Base-by-base conservation (phyloP, 2,797 vertebrate genomes). In the Pygocentrus nattereri region DNA sequence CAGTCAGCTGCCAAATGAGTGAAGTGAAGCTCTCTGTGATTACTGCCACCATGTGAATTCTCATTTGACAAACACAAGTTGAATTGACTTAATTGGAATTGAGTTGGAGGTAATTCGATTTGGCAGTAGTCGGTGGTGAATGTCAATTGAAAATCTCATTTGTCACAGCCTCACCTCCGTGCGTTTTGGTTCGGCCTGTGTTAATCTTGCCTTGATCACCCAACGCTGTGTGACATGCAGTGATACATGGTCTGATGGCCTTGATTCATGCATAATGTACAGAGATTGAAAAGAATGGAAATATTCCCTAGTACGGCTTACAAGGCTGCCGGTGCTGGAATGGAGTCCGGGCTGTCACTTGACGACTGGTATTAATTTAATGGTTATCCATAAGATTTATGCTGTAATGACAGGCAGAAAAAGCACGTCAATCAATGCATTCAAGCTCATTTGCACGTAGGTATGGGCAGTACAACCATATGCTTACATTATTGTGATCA, bases 51-150 rank as follows among this genome's bases (percentile, higher is more conserved):
- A 21, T 52, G 49, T 52, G 49, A 19, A 67, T n/a, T 38, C 27
- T n/a, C 19, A 23, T 56, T 56, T 56, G 50, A 74, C 50, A 27
- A 56, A 56, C 71, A 34, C 21, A 3, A 38, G 52, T n/a, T 23
- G 52, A 74, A 56, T 56, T 34, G 71, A 74, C 74, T 74, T 74
- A 74, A 74, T 58, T 74, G 71, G 58, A 74, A 56, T 74, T 50
- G 52, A 74, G 50, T 38, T 38, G 71, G 19, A 58, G 30, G 8
- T 56, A 56, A 58, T 74, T 74, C 21, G 58, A 38, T 56, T 58
- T 74, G 50, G 71, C 52, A 23, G 3, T 38, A 15, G 71, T 23
- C 58, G 50, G 30, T 58, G 19, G 18, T 50, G 27, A 58, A 56
- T 41, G 71, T 74, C 71, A 56, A 38, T 58, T 41, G 71, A 41